These are phyloP conservation scores for Biston betularia DNA, from an alignment of 2,888 invertebrate species.

Conservation along the genomic window DNA sequence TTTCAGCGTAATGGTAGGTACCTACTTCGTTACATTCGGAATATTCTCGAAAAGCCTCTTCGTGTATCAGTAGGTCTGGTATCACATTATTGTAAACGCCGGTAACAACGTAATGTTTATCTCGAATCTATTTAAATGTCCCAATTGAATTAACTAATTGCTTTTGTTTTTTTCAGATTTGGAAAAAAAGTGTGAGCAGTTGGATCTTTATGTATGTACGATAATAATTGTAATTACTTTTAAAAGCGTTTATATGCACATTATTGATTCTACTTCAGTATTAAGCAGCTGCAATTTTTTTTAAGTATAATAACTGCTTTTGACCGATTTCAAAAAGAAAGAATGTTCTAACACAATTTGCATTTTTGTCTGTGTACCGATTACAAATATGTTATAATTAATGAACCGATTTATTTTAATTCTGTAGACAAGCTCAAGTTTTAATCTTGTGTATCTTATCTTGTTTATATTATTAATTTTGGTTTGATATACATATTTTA, in stretches of 20 bases:
- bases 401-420: too few species aligned
- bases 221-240: not conserved
- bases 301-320: too few species aligned
- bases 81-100: not conserved
- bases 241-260: not conserved
- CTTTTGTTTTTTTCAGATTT: slow-evolving; percentile 21
- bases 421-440: too few species aligned
- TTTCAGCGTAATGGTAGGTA: not conserved
- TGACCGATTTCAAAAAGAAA: too few species aligned
- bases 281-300: not conserved
- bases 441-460: too few species aligned
- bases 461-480: too few species aligned
- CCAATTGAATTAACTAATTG: not conserved
- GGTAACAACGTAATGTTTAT: not conserved
- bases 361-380: too few species aligned
- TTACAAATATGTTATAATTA: too few species aligned
- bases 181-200: slow-evolving; percentile 24
- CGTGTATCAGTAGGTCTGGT: slow-evolving; percentile 4
- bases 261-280: not conserved
- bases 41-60: slow-evolving; percentile 4
- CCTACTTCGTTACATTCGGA: not conserved
- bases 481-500: too few species aligned
- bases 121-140: not conserved
- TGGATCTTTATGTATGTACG: not conserved
- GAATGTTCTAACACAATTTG: too few species aligned